Conservation (phyloP, 2,797 vertebrate species). For the Cetoscarus ocellatus region DNA sequence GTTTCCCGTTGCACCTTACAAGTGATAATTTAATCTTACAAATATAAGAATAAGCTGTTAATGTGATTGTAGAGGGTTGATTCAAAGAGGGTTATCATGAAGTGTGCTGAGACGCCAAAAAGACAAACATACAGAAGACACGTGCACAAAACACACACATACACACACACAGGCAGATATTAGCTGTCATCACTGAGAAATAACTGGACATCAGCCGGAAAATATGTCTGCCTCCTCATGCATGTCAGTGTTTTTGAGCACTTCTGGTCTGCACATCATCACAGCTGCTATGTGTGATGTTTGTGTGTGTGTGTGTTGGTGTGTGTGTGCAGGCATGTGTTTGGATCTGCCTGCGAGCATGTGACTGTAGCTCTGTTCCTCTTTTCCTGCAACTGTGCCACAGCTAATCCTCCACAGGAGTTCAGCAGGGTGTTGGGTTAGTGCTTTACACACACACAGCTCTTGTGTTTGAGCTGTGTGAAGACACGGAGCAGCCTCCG, state of each 20-base stretch:
- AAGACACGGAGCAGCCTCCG: constrained; percentile 16
- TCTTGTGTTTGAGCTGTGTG: constrained; percentile 39
- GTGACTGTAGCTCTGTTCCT: constrained; percentile 53
- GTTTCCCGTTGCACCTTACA: constrained; percentile 43
- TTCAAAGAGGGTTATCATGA: neutral
- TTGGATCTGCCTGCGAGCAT: constrained; percentile 49
- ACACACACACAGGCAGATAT: constrained; percentile 25
- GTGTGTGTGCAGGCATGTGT: constrained; percentile 46
- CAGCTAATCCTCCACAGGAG: constrained; percentile 57
- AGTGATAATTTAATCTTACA: constrained; percentile 54
- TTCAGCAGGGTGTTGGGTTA: constrained; percentile 54
- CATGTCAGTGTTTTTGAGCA: constrained; percentile 51
- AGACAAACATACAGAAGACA: neutral
- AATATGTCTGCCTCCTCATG: constrained; percentile 53
- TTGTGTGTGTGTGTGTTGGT: constrained; percentile 17
- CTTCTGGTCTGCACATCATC: constrained; percentile 60
- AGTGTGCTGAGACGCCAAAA: constrained; percentile 1
- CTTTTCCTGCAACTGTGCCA: constrained; percentile 50
- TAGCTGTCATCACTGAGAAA: constrained; percentile 53
- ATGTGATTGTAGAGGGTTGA: constrained; percentile 21
- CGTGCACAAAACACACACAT: constrained; percentile 5
- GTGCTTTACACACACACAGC: constrained; percentile 47
- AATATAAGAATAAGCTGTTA: constrained; percentile 31
- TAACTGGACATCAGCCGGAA: constrained; percentile 62
- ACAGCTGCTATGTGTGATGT: constrained; percentile 43